Evolutionary conservation across 2,888 invertebrate genomes (phyloP).

Genomic region (Tigriopus californicus): DNA sequence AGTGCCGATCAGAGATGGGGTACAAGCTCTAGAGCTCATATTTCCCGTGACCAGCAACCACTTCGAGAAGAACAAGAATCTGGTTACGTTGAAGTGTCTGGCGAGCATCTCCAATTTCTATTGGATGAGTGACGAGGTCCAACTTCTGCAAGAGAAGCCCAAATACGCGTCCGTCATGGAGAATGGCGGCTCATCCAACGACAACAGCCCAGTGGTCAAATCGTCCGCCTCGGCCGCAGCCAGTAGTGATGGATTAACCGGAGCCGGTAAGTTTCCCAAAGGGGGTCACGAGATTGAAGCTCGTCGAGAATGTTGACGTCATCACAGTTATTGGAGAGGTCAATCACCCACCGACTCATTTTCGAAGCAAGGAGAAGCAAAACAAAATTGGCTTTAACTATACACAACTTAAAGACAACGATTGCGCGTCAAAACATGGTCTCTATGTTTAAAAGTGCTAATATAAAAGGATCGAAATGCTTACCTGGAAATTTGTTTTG

Average conservation of each 20-base stretch:
- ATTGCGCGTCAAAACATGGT: too few species aligned
- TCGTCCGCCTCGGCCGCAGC: neutral
- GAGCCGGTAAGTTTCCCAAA: too few species aligned
- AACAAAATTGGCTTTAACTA: too few species aligned
- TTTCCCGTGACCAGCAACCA: slow-evolving; percentile 6
- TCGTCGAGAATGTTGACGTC: too few species aligned
- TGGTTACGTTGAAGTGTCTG: slow-evolving; percentile 12
- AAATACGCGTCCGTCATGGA: slow-evolving; percentile 11
- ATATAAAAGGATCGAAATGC: too few species aligned
- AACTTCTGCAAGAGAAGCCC: slow-evolving; percentile 13
- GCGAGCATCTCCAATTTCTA: slow-evolving; percentile 12
- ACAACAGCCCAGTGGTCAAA: neutral
- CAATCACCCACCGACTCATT: too few species aligned
- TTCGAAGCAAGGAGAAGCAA: too few species aligned
- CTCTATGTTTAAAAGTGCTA: too few species aligned
- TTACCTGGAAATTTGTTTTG: too few species aligned
- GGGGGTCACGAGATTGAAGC: too few species aligned
- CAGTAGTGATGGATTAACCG: neutral
- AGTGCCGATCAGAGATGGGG: neutral
- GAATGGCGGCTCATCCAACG: neutral
- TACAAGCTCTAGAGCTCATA: neutral
- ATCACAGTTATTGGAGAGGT: too few species aligned
- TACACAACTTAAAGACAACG: too few species aligned
- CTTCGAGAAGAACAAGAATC: slow-evolving; percentile 12
- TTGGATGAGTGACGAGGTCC: slow-evolving; percentile 13